These are phyloP conservation scores for Gerris buenoi DNA, from an alignment of 1,140 invertebrate species.

Conservation along the genomic window DNA sequence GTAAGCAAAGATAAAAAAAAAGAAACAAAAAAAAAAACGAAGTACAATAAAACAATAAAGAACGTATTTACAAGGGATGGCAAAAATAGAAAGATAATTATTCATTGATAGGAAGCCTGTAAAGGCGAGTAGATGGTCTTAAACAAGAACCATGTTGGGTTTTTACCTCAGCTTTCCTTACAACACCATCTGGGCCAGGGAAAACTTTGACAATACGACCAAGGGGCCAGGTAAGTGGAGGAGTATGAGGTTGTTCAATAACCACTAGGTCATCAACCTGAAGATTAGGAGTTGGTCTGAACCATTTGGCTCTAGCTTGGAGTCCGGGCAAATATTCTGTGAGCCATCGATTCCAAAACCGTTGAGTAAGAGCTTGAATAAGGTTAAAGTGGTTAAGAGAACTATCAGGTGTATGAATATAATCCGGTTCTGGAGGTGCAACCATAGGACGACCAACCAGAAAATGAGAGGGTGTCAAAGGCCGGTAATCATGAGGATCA, in stretches of 20 bases:
- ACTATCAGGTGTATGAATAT: background rate
- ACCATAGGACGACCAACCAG: slow-evolving; percentile 24
- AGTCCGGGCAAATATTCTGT: slow-evolving; percentile 4
- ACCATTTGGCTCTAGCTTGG: slow-evolving; percentile 7
- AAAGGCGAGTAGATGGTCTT: background rate
- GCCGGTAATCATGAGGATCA: slow-evolving; percentile 20
- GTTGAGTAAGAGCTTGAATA: background rate
- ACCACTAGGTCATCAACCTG: slow-evolving; percentile 8
- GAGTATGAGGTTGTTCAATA: background rate
- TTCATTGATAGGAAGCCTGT: background rate
- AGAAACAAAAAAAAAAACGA: background rate
- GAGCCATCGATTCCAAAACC: slow-evolving; percentile 8
- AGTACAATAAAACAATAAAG: background rate
- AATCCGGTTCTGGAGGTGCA: slow-evolving; percentile 24
- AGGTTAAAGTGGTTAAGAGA: background rate
- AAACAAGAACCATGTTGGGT: background rate
- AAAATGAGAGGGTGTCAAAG: slow-evolving; percentile 24
- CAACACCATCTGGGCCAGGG: slow-evolving; percentile 7
- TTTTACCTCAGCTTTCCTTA: slow-evolving; percentile 7
- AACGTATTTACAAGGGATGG: background rate
- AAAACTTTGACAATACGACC: background rate
- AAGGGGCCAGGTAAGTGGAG: slow-evolving; percentile 7
- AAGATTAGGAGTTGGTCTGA: background rate
- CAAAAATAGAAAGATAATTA: background rate
- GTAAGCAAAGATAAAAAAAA: too few relatives aligned